phyloP scores from a whole-genome alignment of 30 jellyfish, hydroid and myxozoan species.

The Euphysa ruthae region DNA sequence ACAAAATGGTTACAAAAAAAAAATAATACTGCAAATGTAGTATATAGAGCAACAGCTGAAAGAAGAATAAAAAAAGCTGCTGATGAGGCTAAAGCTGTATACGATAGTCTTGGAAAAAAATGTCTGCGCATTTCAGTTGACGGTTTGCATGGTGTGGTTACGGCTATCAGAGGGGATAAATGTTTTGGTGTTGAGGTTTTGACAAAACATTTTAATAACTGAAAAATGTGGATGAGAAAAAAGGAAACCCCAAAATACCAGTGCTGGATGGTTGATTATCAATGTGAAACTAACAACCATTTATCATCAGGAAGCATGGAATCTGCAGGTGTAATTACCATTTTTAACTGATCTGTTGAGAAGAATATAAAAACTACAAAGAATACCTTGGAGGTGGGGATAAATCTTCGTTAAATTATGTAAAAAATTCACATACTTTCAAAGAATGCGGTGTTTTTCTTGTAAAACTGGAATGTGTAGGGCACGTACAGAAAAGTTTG shows the following conservation, averaged over 20 bases:
- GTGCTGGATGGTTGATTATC: slow-evolving; percentile 7
- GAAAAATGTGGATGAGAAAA: background rate
- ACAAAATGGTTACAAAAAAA: too few relatives aligned
- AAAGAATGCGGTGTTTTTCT: background rate
- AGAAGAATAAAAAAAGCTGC: slow-evolving; percentile 19
- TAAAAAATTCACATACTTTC: background rate
- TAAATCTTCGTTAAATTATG: slow-evolving; percentile 3
- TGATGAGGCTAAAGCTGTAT: slow-evolving; percentile 2
- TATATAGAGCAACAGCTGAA: slow-evolving; percentile 5
- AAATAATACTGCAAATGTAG: too few relatives aligned
- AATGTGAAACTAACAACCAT: background rate
- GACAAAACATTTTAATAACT: slow-evolving; percentile 6
- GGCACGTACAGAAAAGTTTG: background rate
- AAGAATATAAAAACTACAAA: background rate
- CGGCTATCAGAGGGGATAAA: slow-evolving; percentile 27
- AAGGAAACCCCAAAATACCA: slow-evolving; percentile 3
- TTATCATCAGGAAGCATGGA: slow-evolving; percentile 13
- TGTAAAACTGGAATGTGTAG: slow-evolving; percentile 7
- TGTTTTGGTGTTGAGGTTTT: slow-evolving; percentile 8
- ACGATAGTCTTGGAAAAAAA: background rate
- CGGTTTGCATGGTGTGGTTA: slow-evolving; percentile 16
- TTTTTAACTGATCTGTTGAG: background rate
- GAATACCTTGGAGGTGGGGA: slow-evolving; percentile 19
- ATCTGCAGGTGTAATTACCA: slow-evolving; percentile 3
- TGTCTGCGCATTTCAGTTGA: slow-evolving; percentile 13